Evolutionary conservation across 1,140 invertebrate genomes (phyloP).

Genomic region (Oppia nitens): DNA sequence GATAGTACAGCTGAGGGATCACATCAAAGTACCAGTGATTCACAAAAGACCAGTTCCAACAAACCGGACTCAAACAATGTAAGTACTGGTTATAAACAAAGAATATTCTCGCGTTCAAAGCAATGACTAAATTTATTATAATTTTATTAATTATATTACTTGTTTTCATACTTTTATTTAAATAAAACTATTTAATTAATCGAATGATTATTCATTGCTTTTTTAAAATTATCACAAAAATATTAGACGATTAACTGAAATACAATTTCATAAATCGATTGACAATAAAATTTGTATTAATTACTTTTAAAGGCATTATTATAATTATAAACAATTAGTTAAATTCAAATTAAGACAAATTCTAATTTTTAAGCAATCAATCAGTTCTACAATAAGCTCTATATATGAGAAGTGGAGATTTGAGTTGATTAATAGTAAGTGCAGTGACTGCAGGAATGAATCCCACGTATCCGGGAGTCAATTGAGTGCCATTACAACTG

Average conservation of each 20-base stretch:
- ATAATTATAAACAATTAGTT: neutral
- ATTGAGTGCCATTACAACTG: neutral
- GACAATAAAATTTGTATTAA: no score
- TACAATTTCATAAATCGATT: no score
- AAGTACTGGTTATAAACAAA: neutral
- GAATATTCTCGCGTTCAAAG: neutral
- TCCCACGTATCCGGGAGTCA: constrained; percentile 14
- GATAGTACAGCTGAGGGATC: neutral
- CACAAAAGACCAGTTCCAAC: neutral
- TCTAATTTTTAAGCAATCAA: neutral
- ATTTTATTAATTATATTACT: no score
- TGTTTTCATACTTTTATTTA: no score
- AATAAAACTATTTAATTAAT: no score
- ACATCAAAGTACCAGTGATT: neutral
- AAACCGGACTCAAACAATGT: neutral
- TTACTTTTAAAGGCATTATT: neutral
- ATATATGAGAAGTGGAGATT: constrained; percentile 14
- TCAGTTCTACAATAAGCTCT: constrained; percentile 18
- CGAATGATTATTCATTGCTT: no score
- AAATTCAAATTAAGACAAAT: neutral
- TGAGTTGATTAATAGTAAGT: neutral
- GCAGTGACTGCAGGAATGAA: constrained; percentile 14
- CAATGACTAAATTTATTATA: no score
- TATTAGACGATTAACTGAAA: no score
- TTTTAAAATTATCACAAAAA: no score